Evolutionary conservation across 2,888 invertebrate genomes (phyloP), one percentile per base, ranked within the genome.

Genomic region (Abrostola tripartita): DNA sequence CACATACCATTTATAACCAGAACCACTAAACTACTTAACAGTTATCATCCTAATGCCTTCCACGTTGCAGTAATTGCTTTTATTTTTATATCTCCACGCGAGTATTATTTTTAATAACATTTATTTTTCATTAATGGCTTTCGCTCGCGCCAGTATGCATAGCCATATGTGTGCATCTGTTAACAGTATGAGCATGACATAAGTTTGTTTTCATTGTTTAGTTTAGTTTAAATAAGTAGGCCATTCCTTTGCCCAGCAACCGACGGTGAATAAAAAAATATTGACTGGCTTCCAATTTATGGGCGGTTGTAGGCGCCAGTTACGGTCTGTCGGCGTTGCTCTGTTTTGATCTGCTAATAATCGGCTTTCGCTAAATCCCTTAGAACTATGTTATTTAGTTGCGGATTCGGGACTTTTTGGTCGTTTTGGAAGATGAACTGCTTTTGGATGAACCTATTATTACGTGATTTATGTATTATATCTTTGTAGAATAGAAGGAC

Each of bases 111-210:
- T 71, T 52, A 63, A 59, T 52, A 52, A 50, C 74, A 65, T 67
- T 63, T 67, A 38, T 64, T 64, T 70, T 55, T 42, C 40, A 62
- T 72, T 70, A 72, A 72, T 50, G 56, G 51, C 54, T 66, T 71
- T 37, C 12, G 65, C 59, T 64, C 52, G 54, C 62, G 71, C 37
- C 61, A 78, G 70, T 79, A 77, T 75, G 7, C 38, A 49, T 58
- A 44, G 68, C 72, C 85, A 84, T 87, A 59, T 87, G 89, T 71
- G 66, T 82, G 80, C 89, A 90, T 88, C 83, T 90, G 90, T 82
- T 80, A 74, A 58, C 67, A 74, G 24, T 51, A 60, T 69, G n/a
- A n/a, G 77, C 74, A 65, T 75, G 79, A 74, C 70, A 83, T 82
- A 80, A 85, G 85, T 88, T 86, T 88, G 78, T 88, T 89, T 72